Evolutionary conservation across 2,888 invertebrate species (phyloP), one percentile per base, ranked within the genome.

Genomic region (Acrobasis consociella): DNA sequence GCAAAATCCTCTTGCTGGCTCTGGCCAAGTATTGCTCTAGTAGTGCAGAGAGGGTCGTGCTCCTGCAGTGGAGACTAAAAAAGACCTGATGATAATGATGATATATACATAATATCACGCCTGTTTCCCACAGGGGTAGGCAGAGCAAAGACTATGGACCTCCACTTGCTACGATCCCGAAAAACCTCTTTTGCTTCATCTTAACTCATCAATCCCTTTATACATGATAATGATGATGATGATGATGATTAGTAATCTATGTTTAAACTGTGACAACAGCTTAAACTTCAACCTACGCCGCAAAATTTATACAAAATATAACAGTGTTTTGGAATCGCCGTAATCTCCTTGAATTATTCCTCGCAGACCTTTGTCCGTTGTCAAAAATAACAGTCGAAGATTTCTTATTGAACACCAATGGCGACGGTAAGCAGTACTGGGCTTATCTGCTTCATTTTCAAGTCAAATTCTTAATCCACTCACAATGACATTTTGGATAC

Each of bases 361-460:
- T 46, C 9, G 10, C 22, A 58, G 62, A 63, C 61, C 59, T 64
- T 16, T 64, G 63, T 66, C 66, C 64, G 69, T 71, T 66, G 67
- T 60, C 68, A 70, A 72, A 72, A 77, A 80, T 71, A 75, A 78
- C 73, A 72, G 59, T 62, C 39, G 37, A 63, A 67, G 69, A 71
- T 71, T 71, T 69, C 73, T 73, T 74, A 79, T 81, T 80, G 75
- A 80, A 82, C 82, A 80, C 78, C 82, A 80, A 82, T 81, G 76
- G 69, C 69, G 71, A 73, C 77, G 76, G 72, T 74, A 79, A 76
- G 77, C 73, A 74, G 78, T 71, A 76, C 77, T 78, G 75, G 73
- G 77, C 75, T 85, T 81, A 86, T 83, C 84, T 79, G 68, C 82
- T 82, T 83, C 76, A 87, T 87, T 86, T 86, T 77, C 86, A 87